phyloP scores from a whole-genome alignment of 2,113 vertebrate genomes.

The Hydrochoerus hydrochaeris region DNA sequence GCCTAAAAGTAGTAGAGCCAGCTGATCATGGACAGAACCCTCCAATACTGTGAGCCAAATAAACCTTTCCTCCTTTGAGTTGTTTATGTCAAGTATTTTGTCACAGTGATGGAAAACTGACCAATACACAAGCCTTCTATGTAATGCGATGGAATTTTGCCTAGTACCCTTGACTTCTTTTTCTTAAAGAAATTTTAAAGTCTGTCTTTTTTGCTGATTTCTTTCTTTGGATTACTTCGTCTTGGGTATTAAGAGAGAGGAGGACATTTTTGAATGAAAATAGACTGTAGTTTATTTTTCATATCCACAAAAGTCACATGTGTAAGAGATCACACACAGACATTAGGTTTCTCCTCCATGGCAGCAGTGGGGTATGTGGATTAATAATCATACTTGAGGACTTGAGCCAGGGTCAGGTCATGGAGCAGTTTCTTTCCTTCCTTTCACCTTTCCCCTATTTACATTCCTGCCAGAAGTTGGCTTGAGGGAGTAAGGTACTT shows the following conservation, averaged over 20 bases:
- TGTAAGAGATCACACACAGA: neutral
- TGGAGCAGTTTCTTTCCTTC: fast-evolving
- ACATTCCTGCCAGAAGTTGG: neutral
- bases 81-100: neutral
- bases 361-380: neutral
- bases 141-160: neutral
- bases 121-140: neutral
- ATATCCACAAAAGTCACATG: neutral
- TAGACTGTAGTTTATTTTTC: neutral
- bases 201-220: neutral
- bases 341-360: neutral
- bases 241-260: neutral
- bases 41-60: neutral
- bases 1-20: neutral
- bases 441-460: neutral
- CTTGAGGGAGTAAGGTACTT: neutral
- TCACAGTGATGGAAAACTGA: neutral
- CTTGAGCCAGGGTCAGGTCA: neutral
- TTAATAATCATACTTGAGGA: neutral
- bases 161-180: neutral
- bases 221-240: neutral
- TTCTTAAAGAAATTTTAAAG: neutral
- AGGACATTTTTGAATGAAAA: constrained; percentile 16
- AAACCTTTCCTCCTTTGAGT: neutral
- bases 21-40: neutral